Conservation (phyloP, 2,797 vertebrate genomes). For the Sebastes trivittatus region DNA sequence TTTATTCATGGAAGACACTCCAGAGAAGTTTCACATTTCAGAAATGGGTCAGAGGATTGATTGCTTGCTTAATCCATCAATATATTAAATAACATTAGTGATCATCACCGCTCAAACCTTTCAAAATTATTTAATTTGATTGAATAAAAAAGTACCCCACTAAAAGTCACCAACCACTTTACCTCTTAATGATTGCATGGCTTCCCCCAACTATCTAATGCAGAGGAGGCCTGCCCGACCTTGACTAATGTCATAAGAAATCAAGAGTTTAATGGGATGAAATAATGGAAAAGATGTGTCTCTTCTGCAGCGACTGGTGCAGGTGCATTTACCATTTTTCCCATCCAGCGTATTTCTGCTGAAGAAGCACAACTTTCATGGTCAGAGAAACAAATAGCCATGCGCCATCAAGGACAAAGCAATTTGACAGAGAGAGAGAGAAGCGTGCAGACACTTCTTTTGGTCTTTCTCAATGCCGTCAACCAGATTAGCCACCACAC, state of each 20-base stretch:
- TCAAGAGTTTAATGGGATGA: constrained; percentile 23
- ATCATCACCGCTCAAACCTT: background rate
- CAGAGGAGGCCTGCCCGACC: background rate
- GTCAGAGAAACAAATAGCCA: constrained; percentile 51
- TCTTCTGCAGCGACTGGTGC: background rate
- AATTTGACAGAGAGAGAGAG: constrained; percentile 23
- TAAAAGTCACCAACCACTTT: background rate
- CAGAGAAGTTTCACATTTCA: background rate
- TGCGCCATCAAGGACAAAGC: constrained; percentile 38
- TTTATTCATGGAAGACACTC: background rate
- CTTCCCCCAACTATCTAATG: background rate
- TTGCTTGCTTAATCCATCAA: background rate
- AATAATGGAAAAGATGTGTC: background rate
- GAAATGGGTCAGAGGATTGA: background rate
- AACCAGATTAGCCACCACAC: constrained; percentile 25
- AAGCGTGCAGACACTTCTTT: constrained; percentile 24
- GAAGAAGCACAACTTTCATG: constrained; percentile 41
- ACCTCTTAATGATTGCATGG: background rate
- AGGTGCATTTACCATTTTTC: constrained; percentile 23
- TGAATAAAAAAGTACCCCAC: background rate
- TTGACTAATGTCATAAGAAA: constrained; percentile 21
- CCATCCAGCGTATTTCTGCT: constrained; percentile 36
- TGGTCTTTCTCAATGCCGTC: constrained; percentile 27
- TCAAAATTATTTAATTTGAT: background rate
- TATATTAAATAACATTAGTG: background rate